A percentile compares a stretch with the other conserved stretches of the same genome.
These are phyloP conservation scores for Salvelinus alpinus DNA, from an alignment of 2,113 vertebrate species.

Conservation along the genomic window DNA sequence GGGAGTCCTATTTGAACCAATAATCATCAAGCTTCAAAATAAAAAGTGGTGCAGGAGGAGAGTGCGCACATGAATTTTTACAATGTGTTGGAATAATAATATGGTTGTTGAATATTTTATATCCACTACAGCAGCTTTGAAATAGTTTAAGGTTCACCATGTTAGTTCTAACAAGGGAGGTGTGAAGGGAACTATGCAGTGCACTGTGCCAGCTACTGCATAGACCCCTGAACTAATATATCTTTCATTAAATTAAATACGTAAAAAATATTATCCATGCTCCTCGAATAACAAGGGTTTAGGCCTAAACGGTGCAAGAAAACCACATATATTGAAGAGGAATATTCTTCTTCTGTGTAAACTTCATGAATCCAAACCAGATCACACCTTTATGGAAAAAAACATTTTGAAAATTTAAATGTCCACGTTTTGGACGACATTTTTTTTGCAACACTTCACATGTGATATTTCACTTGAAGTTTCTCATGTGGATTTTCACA, in stretches of 20 bases:
- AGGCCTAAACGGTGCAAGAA: slow-evolving; percentile 46
- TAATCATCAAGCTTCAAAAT: slow-evolving; percentile 64
- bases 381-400: no score
- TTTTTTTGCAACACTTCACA: no score
- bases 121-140: slow-evolving; percentile 58
- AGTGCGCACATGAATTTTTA: slow-evolving; percentile 13
- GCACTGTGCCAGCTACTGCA: slow-evolving; percentile 38
- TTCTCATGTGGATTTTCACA: no score
- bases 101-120: slow-evolving; percentile 72
- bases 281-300: slow-evolving; percentile 1
- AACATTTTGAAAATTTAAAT: no score
- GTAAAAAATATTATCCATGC: no score
- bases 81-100: slow-evolving; percentile 66
- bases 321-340: slow-evolving; percentile 16
- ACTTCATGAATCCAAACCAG: no score
- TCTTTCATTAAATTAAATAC: no score
- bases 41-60: not conserved
- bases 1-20: slow-evolving; percentile 65
- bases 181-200: slow-evolving; percentile 41
- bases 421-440: no score
- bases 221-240: slow-evolving; percentile 41
- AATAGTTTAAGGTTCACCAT: slow-evolving; percentile 55
- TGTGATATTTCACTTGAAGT: no score
- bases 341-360: no score
- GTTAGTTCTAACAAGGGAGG: slow-evolving; percentile 60